Conservation (phyloP, 2,797 vertebrate species). For the Psittacula derbiana region DNA sequence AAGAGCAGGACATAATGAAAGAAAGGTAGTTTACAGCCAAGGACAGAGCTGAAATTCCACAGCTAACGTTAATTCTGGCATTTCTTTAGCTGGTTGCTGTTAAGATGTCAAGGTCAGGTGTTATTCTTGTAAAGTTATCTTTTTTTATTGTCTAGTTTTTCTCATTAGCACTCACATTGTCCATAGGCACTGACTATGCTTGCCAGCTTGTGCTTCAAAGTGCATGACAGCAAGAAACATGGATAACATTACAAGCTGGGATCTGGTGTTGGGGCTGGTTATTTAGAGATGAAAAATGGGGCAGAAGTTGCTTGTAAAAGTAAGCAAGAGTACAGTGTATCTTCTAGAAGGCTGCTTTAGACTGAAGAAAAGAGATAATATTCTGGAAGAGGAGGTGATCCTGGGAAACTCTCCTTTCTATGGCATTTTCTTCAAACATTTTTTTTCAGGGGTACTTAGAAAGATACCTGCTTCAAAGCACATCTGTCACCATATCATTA, state of each 20-base stretch:
- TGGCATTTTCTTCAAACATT: neutral
- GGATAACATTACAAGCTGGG: fast-evolving
- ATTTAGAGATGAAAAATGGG: neutral
- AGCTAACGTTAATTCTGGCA: neutral
- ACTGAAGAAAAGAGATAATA: neutral
- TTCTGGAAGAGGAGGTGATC: neutral
- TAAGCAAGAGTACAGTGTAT: neutral
- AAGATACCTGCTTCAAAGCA: neutral
- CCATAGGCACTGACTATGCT: neutral
- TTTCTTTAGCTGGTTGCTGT: neutral
- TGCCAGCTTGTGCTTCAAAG: neutral
- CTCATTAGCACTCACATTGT: neutral
- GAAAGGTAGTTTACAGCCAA: neutral
- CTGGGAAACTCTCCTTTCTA: neutral
- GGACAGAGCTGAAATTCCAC: neutral
- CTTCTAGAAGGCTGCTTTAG: neutral
- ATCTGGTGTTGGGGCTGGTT: neutral
- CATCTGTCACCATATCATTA: neutral
- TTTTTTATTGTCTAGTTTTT: neutral
- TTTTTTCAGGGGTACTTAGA: neutral
- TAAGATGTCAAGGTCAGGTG: neutral
- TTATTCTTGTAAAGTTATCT: neutral
- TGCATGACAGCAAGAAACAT: neutral
- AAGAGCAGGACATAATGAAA: neutral
- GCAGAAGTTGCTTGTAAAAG: neutral